These are phyloP conservation scores for Habroteleia sp. DNA, from an alignment of 2,888 invertebrate genomes.

Conservation along the genomic window DNA sequence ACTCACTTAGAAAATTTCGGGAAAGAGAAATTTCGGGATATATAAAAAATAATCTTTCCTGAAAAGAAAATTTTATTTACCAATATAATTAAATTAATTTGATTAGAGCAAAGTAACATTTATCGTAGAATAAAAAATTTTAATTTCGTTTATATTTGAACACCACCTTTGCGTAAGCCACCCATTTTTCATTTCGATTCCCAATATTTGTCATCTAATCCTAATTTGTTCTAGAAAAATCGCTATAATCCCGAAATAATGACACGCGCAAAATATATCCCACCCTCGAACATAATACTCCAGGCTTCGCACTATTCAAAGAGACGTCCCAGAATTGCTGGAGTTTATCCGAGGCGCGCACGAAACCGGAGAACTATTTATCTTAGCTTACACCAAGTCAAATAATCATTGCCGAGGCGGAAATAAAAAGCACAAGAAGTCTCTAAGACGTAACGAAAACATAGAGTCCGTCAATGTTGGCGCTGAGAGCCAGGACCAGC, in stretches of 20 bases:
- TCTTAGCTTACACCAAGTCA: conserved; percentile 51
- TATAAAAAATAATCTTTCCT: no score
- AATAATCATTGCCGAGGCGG: conserved; percentile 49
- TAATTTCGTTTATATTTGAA: no score
- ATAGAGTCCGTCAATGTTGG: conserved; percentile 38
- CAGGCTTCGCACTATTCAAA: conserved; percentile 10
- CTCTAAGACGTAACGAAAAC: conserved; percentile 45
- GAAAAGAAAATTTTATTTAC: no score
- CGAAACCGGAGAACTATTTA: conserved; percentile 46
- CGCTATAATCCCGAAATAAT: conserved; percentile 44
- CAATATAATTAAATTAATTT: no score
- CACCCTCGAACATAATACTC: conserved; percentile 26
- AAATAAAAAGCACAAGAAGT: conserved; percentile 47
- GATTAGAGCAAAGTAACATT: no score
- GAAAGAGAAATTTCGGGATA: no score
- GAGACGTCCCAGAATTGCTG: conserved; percentile 10
- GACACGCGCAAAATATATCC: conserved; percentile 26
- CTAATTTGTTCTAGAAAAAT: conserved; percentile 9
- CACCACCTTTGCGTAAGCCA: no score
- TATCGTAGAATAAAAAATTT: no score
- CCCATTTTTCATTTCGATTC: conserved; percentile 4
- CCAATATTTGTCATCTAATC: conserved; percentile 15
- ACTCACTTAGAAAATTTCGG: no score
- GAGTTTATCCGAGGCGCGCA: conserved; percentile 31
- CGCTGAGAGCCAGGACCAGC: conserved; percentile 62